Base-by-base conservation (phyloP, 2,113 vertebrate species). In the Lonchura striata region DNA sequence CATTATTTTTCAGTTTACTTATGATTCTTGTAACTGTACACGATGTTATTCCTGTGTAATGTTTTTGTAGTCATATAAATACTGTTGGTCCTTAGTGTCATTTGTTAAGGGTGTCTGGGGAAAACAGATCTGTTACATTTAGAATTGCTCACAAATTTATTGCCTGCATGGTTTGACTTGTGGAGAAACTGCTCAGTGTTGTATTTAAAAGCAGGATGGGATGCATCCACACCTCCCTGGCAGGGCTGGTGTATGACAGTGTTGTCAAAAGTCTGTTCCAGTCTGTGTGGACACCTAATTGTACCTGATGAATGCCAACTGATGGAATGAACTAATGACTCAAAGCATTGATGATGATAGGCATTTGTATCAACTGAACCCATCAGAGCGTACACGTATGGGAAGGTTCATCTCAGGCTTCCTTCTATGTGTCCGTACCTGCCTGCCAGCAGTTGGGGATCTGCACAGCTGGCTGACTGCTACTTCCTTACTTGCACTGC, bases 211-310 rank as follows among this genome's bases (percentile, higher is more conserved):
- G 44, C 23, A 69, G 22, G 8, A 19, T 44, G 68, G 22, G 68
- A 44, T 54, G 15, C 42, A 33, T 8, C 22, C 13, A 25, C 15
- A 41, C 20, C 22, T 78, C 46, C 8, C 49, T 49, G n/a, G n/a
- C 50, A 39, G 41, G 60, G 24, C 22, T 57, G 52, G 9, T 0
- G 0, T 59, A 13, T 14, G 79, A 24, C 49, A 37, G 22, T 6
- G 10, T 15, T 64, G 44, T 66, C 42, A 2, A 15, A 17, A 21
- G 28, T 46, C 66, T 71, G 39, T 63, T 69, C 53, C 22, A 50
- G 46, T 47, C 64, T 63, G 17, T 18, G 31, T 7, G 2, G 53
- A 59, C 9, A 39, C 30, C 49, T 56, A 30, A 30, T 42, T 72
- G 41, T n/a, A 52, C 35, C 63, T 52, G 44, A 52, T 50, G 71